phyloP scores from a whole-genome alignment of 53 echinoderm and acorn worm species.

The Astropecten irregularis region DNA sequence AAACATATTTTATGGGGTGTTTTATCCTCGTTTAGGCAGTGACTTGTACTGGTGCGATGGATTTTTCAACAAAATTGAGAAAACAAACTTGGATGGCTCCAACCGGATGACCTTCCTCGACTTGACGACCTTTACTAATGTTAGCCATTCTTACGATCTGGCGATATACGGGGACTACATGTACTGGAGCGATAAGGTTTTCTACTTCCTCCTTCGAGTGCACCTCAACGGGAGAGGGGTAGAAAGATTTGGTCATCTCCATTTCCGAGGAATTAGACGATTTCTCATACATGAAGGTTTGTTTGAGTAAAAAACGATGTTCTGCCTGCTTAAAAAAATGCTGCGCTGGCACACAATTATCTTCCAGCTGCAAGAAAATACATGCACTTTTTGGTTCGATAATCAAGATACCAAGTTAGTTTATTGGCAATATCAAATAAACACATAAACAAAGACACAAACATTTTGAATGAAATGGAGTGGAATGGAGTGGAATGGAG shows the following conservation, averaged over 20 bases:
- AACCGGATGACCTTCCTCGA: conserved; percentile 9
- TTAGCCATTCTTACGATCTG: conserved; percentile 39
- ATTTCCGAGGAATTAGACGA: not conserved
- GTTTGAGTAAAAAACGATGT: not conserved
- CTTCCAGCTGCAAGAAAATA: no score
- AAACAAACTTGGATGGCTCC: conserved; percentile 9
- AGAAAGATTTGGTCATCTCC: not conserved
- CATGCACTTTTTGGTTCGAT: no score
- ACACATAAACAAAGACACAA: no score
- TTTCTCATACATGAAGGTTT: conserved; percentile 1
- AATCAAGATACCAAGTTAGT: no score
- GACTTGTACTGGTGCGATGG: conserved; percentile 61
- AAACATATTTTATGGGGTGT: no score
- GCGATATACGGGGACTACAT: not conserved
- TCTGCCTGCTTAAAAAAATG: not conserved
- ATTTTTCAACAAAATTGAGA: conserved; percentile 36
- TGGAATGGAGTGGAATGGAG: no score
- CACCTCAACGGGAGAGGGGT: conserved; percentile 15
- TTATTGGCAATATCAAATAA: no score
- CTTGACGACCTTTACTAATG: not conserved
- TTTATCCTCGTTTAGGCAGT: conserved; percentile 11
- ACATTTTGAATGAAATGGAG: no score
- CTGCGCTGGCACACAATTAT: not conserved
- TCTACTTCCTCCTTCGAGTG: not conserved
- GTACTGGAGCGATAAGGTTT: not conserved